These are phyloP conservation scores for Escarpia spicata DNA, from an alignment of 2,888 invertebrate genomes.

Conservation along the genomic window DNA sequence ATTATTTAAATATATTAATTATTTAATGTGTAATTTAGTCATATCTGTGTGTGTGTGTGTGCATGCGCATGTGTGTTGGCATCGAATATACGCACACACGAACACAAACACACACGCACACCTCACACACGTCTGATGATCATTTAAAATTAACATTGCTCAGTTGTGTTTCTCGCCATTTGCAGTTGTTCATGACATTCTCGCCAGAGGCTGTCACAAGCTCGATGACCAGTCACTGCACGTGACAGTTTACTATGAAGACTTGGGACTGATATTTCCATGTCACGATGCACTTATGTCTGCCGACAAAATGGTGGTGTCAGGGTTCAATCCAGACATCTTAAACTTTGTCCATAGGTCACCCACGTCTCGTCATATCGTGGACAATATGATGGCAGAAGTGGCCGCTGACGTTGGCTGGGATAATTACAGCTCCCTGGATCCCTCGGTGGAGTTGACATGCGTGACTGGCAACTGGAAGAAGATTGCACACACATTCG, in stretches of 20 bases:
- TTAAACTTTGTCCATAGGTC: not conserved
- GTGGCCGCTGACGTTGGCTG: not conserved
- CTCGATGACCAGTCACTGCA: not conserved
- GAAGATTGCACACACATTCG: not conserved
- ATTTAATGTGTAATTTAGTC: too few species aligned
- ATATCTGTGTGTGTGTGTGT: too few species aligned
- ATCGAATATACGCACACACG: not conserved
- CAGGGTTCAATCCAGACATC: not conserved
- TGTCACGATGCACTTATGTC: slow-evolving; percentile 24
- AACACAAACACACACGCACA: not conserved
- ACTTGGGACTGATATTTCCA: not conserved
- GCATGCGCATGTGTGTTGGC: not conserved
- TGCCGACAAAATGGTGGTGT: not conserved
- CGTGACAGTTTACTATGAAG: not conserved
- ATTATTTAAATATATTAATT: not conserved
- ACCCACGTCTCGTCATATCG: not conserved
- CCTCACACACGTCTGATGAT: too few species aligned
- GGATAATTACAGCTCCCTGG: not conserved
- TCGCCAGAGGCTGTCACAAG: not conserved
- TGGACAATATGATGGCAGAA: not conserved
- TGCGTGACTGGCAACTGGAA: not conserved
- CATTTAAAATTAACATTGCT: not conserved
- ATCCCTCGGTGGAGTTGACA: not conserved
- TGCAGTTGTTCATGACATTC: not conserved
- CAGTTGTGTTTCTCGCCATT: not conserved